Evolutionary conservation across 30 jellyfish, hydroid and myxozoan genomes (phyloP).

Genomic region (Turritopsis rubra): DNA sequence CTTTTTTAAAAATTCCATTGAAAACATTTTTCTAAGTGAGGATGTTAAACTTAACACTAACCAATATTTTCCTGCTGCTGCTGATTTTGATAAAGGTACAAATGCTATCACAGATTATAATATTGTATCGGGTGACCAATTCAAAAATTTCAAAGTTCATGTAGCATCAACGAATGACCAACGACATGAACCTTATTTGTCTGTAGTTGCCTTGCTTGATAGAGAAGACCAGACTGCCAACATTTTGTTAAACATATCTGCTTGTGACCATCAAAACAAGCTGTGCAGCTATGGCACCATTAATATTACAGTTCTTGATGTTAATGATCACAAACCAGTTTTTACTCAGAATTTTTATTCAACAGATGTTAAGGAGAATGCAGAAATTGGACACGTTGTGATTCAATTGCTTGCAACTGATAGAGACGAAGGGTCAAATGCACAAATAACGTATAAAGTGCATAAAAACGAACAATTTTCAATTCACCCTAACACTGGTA

Average conservation of each 20-base stretch:
- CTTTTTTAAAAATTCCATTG: conserved; percentile 19
- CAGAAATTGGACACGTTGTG: conserved; percentile 37
- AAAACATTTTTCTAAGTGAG: conserved; percentile 28
- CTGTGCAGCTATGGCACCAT: conserved; percentile 57
- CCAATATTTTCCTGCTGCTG: conserved; percentile 39
- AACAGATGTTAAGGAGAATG: conserved; percentile 60
- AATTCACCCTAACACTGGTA: conserved; percentile 34
- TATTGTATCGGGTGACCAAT: conserved; percentile 53
- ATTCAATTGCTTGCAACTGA: conserved; percentile 61
- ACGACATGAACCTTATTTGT: conserved; percentile 31
- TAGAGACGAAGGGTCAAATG: conserved; percentile 71
- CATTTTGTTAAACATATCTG: conserved; percentile 44
- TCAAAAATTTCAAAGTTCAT: conserved; percentile 11
- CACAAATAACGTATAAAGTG: conserved; percentile 41
- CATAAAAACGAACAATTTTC: conserved; percentile 40
- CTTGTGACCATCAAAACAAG: conserved; percentile 55
- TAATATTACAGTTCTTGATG: conserved; percentile 51
- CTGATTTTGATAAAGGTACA: conserved; percentile 55
- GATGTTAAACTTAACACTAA: conserved; percentile 26
- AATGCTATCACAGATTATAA: conserved; percentile 40
- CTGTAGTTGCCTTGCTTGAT: conserved; percentile 42
- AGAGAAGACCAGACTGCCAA: conserved; percentile 40
- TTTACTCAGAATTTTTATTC: conserved; percentile 55
- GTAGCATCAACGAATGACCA: neutral
- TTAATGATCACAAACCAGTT: conserved; percentile 78